phyloP scores from a whole-genome alignment of 23 tunicate species.

The Oikopleura vanhoeffeni region DNA sequence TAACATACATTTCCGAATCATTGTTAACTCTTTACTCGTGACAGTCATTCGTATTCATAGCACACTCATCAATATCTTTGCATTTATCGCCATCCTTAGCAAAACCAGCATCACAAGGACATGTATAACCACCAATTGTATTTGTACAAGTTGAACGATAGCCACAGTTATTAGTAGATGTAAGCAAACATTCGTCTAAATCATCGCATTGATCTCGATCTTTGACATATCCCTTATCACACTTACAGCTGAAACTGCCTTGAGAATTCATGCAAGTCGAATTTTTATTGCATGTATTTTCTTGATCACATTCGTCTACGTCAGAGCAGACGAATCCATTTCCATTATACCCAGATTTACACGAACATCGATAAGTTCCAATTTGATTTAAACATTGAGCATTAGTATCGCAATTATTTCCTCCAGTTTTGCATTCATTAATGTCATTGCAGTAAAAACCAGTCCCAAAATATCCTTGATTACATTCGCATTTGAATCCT shows the following conservation, averaged over 20 bases:
- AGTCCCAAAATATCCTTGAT: not conserved
- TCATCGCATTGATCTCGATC: not conserved
- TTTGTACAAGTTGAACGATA: not conserved
- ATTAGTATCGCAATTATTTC: not conserved
- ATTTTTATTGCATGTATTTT: not conserved
- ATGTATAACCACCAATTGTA: not conserved
- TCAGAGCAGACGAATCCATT: conserved; percentile 5
- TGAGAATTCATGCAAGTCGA: not conserved
- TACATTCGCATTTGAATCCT: not conserved
- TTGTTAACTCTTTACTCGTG: too few species aligned
- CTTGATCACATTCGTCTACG: not conserved
- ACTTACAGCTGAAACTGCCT: not conserved
- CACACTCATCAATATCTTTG: not conserved
- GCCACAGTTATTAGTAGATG: not conserved
- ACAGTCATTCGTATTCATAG: not conserved
- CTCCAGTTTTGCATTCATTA: not conserved
- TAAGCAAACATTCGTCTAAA: not conserved
- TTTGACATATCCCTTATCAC: not conserved
- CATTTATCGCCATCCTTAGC: not conserved
- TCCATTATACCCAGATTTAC: not conserved
- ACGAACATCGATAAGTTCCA: not conserved
- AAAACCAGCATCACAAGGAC: not conserved
- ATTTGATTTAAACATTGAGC: conserved; percentile 4
- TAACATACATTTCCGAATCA: too few species aligned
- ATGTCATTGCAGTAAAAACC: not conserved